Conservation (phyloP, 2,888 invertebrate species). For the Eupelmus urozonus region DNA sequence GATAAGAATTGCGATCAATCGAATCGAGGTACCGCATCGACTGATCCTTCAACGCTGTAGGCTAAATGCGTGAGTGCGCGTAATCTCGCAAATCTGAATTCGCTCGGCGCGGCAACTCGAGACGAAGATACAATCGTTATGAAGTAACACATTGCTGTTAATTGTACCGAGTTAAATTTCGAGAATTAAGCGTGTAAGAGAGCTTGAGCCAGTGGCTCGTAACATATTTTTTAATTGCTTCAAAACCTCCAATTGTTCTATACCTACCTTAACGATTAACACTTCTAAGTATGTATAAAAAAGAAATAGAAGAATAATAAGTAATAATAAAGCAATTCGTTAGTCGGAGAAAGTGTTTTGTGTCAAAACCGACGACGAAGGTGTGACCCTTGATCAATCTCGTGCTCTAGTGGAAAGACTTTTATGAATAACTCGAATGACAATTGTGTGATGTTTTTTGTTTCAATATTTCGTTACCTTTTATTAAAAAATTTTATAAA, state of each 20-base stretch:
- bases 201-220: conserved; percentile 72
- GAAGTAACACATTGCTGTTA: conserved; percentile 64
- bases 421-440: conserved; percentile 16
- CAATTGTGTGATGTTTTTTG: conserved; percentile 23
- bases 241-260: conserved; percentile 70
- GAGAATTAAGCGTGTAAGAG: conserved; percentile 70
- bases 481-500: conserved; percentile 1
- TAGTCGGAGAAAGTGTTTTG: conserved; percentile 54
- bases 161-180: conserved; percentile 61
- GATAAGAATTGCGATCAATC: conserved; percentile 61
- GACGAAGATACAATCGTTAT: conserved; percentile 51
- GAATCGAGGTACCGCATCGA: conserved; percentile 7
- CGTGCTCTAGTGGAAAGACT: conserved; percentile 45
- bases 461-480: conserved; percentile 33
- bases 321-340: conserved; percentile 32
- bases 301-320: conserved; percentile 29
- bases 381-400: conserved; percentile 27
- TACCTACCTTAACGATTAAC: conserved; percentile 65
- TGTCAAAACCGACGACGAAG: conserved; percentile 44
- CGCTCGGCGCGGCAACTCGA: conserved; percentile 30
- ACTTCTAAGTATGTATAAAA: conserved; percentile 60
- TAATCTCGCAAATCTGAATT: conserved; percentile 2
- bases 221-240: conserved; percentile 75
- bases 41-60: conserved; percentile 2
- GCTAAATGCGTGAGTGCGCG: not conserved